These are phyloP conservation scores for Dilophus febrilis DNA, from an alignment of 2,888 invertebrate genomes.

Conservation along the genomic window DNA sequence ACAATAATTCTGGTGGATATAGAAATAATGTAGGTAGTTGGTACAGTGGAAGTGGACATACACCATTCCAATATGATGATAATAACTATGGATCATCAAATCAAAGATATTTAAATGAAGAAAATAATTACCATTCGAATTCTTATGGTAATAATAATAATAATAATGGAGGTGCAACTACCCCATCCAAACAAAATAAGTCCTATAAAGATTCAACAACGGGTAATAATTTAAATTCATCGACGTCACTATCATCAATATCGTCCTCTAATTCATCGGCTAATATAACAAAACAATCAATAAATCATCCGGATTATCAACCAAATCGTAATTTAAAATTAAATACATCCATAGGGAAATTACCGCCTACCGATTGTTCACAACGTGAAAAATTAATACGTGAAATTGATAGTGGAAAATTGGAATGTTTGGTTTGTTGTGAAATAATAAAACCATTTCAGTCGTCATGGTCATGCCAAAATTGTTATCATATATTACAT, in stretches of 20 bases:
- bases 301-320: neutral
- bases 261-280: too few relatives aligned
- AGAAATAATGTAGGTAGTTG: neutral
- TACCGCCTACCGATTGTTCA: conserved; percentile 23
- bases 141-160: neutral
- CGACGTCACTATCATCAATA: too few relatives aligned
- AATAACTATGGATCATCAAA: neutral
- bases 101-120: too few relatives aligned
- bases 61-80: conserved; percentile 2
- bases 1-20: conserved; percentile 21
- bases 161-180: neutral
- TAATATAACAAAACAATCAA: too few relatives aligned
- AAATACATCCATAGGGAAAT: neutral
- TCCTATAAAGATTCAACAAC: neutral
- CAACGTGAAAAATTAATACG: conserved; percentile 71
- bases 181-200: neutral
- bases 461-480: conserved; percentile 77
- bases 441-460: conserved; percentile 66
- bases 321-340: neutral
- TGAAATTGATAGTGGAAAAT: conserved; percentile 59
- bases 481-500: conserved; percentile 87
- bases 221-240: too few relatives aligned
- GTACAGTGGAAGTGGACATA: neutral
- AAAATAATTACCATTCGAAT: too few relatives aligned
- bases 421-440: conserved; percentile 93